phyloP scores from a whole-genome alignment of 2,888 invertebrate genomes.

The Hypomecis atomaria region DNA sequence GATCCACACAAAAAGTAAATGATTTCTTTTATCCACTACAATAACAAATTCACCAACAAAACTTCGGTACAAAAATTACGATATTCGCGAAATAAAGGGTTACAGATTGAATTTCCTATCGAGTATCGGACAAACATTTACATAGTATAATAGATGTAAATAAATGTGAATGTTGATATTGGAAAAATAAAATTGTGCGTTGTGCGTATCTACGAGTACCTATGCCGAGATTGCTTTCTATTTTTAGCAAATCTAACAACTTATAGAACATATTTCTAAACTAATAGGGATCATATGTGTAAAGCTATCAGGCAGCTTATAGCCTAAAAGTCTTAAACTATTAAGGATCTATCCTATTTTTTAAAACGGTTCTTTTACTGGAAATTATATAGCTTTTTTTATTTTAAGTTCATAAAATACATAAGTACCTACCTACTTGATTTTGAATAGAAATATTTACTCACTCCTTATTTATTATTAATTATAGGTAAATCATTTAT shows the following conservation, averaged over 20 bases:
- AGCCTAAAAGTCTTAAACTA: too few species aligned
- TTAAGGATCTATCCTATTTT: too few species aligned
- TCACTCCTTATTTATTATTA: too few species aligned
- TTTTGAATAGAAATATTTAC: too few species aligned
- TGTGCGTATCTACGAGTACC: background rate
- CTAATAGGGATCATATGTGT: too few species aligned
- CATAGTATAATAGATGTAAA: constrained; percentile 13
- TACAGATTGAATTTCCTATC: constrained; percentile 15
- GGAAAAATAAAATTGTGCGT: constrained; percentile 6
- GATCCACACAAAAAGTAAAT: background rate
- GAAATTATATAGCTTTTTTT: too few species aligned
- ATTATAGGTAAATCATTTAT: too few species aligned
- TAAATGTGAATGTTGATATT: constrained; percentile 14
- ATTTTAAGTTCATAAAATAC: too few species aligned
- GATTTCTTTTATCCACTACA: background rate
- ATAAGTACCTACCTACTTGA: too few species aligned
- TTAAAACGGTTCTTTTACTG: too few species aligned
- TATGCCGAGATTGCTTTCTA: constrained; percentile 3
- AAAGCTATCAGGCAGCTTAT: too few species aligned
- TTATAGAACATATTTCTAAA: too few species aligned
- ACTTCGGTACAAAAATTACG: background rate
- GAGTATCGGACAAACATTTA: constrained; percentile 21
- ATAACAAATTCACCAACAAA: constrained; percentile 1
- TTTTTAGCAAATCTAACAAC: background rate
- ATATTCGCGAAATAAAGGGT: constrained; percentile 15